Base-by-base conservation (phyloP, 2,113 vertebrate genomes). In the Pseudorhombus dupliciocellatus region DNA sequence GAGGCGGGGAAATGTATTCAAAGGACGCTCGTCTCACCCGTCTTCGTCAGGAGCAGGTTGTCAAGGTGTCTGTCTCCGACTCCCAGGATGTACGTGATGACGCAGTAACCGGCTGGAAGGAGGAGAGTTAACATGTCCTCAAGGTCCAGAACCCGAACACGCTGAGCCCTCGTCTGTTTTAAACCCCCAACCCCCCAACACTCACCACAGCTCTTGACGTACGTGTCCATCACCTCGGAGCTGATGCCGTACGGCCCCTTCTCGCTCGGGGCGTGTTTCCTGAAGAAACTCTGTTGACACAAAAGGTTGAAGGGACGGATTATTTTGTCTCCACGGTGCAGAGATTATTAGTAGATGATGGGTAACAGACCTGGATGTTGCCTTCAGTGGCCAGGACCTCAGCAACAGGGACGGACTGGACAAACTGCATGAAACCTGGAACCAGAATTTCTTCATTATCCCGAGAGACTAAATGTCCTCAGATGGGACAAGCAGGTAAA, bases 201-300 rank as follows among this genome's bases (percentile, higher is more conserved):
- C 96, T 95, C 84, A 99, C 98, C 98, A 46, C 98, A 99, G 91
- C 98, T 99, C 89, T 99, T 99, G n/a, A 99, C 96, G 0, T 99
- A 99, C 0, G 98, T 99, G 89, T 99, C 98, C 97, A 99, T 99
- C 78, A 99, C 97, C 70, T 99, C 98, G 0, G 96, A 92, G 53
- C 97, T 98, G 90, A 99, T 98, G 44, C 98, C 98, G 14, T 98
- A 95, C 0, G 98, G 97, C 0, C 97, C 97, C 30, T 96, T 99
- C 65, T 99, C 97, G 85, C 95, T 99, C 0, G 98, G 97, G 0
- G 98, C 95, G 0, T 99, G 91, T 78, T 97, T 99, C 78, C 97
- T 94, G 86, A 99, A 99, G 85, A 99, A 99, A 84, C 98, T 99
- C 98, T 99, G 83, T 57, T 68, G 56, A 60, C 73, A 85, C 1